Base-by-base conservation (phyloP, 2,113 vertebrate species). In the Dipodomys merriami region DNA sequence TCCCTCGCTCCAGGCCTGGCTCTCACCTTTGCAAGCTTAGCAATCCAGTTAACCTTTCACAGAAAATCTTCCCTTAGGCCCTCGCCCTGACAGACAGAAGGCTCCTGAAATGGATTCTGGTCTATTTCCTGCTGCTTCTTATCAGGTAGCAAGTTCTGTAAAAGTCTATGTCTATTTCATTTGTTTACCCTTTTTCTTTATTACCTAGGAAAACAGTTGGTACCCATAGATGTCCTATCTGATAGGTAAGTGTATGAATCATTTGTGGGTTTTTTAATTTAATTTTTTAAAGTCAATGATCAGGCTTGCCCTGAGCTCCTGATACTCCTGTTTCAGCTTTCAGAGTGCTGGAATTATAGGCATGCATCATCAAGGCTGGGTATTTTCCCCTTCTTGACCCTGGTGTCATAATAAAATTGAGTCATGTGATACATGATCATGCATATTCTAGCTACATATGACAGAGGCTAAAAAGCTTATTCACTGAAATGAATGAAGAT, bases 361-460 rank as follows among this genome's bases (percentile, higher is more conserved):
- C 22, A 35, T 22, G 33, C 18, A 35, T 35, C 19, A 10, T 6
- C 19, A 39, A 23, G 29, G 20, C 30, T 69, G 13, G 25, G 1
- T 3, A 7, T 44, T 57, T 4, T 46, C 1, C 13, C 11, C 35
- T 16, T 25, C 7, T 22, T 44, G 69, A 30, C 7, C 44, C 39
- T 20, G 19, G 22, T 6, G 71, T 39, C 39, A 6, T 72, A 72
- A 1, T 16, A 15, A 2, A 7, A 18, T 20, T 7, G 18, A 30
- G 33, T 19, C 0, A 29, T 2, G 33, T 72, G 33, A 15, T 7
- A n/a, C 16, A 13, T 57, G 15, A 2, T 29, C 15, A 16, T 69
- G 53, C 20, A 9, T 5, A 2, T 35, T 39, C 18, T 16, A 5
- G 46, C 78, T 46, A 23, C 0, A 33, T 2, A 1, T 2, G 18